A percentile compares a stretch with the other conserved stretches of the same genome.
phyloP scores from a whole-genome alignment of 1,140 invertebrate genomes.

The Catajapyx aquilonaris region DNA sequence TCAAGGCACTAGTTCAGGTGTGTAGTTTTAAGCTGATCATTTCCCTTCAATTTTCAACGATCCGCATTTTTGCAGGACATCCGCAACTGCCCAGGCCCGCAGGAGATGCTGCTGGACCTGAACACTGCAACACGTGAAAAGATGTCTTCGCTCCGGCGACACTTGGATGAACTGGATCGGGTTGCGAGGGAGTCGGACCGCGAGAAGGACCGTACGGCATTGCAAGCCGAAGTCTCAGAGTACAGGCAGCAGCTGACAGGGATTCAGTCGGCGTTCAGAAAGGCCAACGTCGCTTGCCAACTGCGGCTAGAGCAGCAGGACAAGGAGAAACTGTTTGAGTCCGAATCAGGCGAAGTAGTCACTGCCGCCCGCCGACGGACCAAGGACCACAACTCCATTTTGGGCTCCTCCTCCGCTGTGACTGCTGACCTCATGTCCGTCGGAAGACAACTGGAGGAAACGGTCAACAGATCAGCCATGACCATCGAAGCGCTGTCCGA shows the following conservation, averaged over 20 bases:
- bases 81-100: not conserved
- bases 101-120: not conserved
- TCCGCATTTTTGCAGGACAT: too few relatives aligned
- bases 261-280: not conserved
- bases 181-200: not conserved
- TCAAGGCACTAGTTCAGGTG: too few relatives aligned
- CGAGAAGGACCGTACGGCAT: not conserved
- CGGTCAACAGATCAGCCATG: not conserved
- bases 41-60: too few relatives aligned
- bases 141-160: not conserved
- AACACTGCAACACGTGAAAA: not conserved
- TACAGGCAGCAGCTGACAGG: not conserved
- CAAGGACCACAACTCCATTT: not conserved
- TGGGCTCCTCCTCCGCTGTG: not conserved
- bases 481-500: constrained; percentile 2
- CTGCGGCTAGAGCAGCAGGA: not conserved
- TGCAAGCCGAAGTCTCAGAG: not conserved
- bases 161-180: not conserved
- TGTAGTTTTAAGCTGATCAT: too few relatives aligned
- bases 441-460: not conserved
- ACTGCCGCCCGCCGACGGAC: not conserved
- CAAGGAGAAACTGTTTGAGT: not conserved
- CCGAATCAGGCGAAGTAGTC: not conserved
- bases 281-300: not conserved
- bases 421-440: not conserved